Conservation (phyloP, 2,113 vertebrate genomes). For the Xenopus laevis region DNA sequence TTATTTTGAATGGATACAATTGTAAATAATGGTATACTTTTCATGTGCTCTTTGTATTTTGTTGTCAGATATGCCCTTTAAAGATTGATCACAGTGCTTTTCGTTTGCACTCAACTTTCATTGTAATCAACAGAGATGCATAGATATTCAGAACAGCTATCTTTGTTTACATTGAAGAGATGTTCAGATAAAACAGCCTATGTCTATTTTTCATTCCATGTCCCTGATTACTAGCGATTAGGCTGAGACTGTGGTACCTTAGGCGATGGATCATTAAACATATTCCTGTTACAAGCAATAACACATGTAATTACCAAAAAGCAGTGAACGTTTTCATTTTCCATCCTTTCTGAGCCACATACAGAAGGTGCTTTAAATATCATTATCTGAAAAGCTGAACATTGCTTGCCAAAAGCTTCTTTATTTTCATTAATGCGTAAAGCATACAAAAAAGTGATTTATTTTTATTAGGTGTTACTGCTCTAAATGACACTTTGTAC, state of each 20-base stretch:
- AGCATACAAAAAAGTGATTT: no score
- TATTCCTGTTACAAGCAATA: conserved; percentile 27
- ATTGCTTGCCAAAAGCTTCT: no score
- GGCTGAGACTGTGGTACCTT: conserved; percentile 38
- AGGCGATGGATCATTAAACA: conserved; percentile 38
- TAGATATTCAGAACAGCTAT: conserved; percentile 7
- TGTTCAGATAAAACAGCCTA: conserved; percentile 24
- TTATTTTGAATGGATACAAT: no score
- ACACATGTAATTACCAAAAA: conserved; percentile 28
- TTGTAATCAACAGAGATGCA: no score
- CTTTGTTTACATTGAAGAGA: conserved; percentile 31
- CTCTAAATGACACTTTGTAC: no score
- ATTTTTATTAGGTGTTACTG: no score
- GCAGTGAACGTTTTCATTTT: conserved; percentile 6
- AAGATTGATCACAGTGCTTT: no score
- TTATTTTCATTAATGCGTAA: no score
- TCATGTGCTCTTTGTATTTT: no score
- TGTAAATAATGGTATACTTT: no score
- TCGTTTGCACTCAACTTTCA: no score
- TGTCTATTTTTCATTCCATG: conserved; percentile 35
- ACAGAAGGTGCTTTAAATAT: background rate
- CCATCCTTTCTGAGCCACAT: background rate
- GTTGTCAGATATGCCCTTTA: no score
- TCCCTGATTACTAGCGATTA: conserved; percentile 41
- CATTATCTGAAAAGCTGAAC: background rate